Evolutionary conservation across 2,888 invertebrate species (phyloP).

Genomic region (Ferrisia virgata): DNA sequence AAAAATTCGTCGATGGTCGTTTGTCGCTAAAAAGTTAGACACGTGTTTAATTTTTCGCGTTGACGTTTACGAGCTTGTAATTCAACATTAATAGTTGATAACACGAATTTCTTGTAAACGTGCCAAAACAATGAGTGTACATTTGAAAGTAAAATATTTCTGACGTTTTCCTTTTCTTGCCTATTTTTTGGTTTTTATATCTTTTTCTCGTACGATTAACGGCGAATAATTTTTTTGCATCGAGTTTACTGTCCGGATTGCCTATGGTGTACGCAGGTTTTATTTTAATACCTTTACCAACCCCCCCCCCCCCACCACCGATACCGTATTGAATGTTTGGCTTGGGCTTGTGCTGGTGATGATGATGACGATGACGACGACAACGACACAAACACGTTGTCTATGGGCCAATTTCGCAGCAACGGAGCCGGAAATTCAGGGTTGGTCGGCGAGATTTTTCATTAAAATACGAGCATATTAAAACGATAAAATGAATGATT

Average conservation of each 20-base stretch:
- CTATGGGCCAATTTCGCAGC: neutral
- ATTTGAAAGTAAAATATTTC: neutral
- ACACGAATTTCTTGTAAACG: conserved; percentile 1
- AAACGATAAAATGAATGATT: conserved; percentile 2
- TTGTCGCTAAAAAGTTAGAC: neutral
- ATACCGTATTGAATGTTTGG: neutral
- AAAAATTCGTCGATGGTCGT: conserved; percentile 4
- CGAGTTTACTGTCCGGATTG: neutral
- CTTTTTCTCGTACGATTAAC: neutral
- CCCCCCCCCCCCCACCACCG: too few species aligned
- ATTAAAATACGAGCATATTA: conserved; percentile 11
- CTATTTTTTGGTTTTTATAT: neutral
- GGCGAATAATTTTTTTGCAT: neutral
- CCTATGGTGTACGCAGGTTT: too few species aligned
- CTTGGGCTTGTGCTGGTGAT: too few species aligned
- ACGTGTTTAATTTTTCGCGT: conserved; percentile 35
- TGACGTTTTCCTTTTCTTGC: neutral
- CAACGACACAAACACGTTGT: neutral
- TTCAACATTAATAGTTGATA: conserved; percentile 35
- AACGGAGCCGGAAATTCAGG: neutral
- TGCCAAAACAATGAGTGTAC: conserved; percentile 22
- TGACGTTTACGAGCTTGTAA: conserved; percentile 38
- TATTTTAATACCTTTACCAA: too few species aligned
- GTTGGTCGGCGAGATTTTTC: conserved; percentile 8
- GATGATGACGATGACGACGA: too few species aligned